These are phyloP conservation scores for Drosophila mercatorum DNA, from an alignment of 2,888 invertebrate species.

Conservation along the genomic window DNA sequence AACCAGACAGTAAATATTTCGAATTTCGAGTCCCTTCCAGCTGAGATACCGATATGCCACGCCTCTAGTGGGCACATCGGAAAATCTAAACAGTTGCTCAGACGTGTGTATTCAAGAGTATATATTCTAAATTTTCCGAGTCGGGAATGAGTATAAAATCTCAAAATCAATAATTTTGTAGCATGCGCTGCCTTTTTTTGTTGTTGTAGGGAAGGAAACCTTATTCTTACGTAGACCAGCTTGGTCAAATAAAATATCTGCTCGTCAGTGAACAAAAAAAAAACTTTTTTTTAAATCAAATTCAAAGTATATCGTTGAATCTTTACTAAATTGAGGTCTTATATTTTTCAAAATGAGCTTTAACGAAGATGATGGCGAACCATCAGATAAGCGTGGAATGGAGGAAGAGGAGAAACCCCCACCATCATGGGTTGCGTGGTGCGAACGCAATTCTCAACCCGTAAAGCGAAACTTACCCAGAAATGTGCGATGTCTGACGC, in stretches of 20 bases:
- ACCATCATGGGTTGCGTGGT: conserved; percentile 55
- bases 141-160: no score
- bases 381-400: background rate
- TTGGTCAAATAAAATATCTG: conserved; percentile 18
- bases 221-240: conserved; percentile 1
- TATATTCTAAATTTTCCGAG: no score
- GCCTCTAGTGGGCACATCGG: no score
- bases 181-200: conserved; percentile 28
- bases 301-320: background rate
- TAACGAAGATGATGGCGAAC: conserved; percentile 8
- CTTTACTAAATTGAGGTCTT: background rate
- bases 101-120: no score
- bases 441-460: conserved; percentile 51
- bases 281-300: conserved; percentile 9
- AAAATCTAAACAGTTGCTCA: no score
- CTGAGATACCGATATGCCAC: no score
- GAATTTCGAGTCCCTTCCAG: no score
- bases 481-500: conserved; percentile 24
- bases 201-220: background rate
- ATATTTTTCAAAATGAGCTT: conserved; percentile 22
- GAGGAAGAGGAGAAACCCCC: conserved; percentile 4
- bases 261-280: conserved; percentile 18
- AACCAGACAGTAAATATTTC: no score
- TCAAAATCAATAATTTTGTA: background rate
- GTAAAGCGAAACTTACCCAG: conserved; percentile 3